These are phyloP conservation scores for Lacanobia wlatinum DNA, from an alignment of 2,888 invertebrate species.

Conservation along the genomic window DNA sequence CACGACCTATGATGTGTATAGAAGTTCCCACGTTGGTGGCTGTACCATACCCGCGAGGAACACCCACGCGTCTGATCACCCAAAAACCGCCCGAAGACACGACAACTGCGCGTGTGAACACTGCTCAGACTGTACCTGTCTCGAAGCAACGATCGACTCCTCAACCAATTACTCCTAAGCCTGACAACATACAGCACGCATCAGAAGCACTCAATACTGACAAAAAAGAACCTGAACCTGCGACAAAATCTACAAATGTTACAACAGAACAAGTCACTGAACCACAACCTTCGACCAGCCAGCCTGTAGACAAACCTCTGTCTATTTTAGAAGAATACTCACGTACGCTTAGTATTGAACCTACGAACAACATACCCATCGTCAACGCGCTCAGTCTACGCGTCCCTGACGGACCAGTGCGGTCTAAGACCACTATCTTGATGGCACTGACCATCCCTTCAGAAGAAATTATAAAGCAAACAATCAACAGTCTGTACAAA, in stretches of 20 bases:
- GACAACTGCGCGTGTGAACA: neutral
- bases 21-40: neutral
- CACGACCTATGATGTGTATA: neutral
- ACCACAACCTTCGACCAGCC: neutral
- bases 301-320: neutral
- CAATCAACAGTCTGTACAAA: neutral
- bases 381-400: slow-evolving; percentile 13
- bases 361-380: neutral
- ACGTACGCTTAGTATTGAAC: neutral
- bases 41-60: neutral
- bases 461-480: neutral
- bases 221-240: neutral
- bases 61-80: neutral
- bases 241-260: neutral
- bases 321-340: slow-evolving; percentile 48
- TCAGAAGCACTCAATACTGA: neutral
- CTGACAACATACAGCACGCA: too few relatives aligned
- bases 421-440: slow-evolving; percentile 25
- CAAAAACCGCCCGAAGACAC: too few relatives aligned
- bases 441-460: slow-evolving; percentile 36
- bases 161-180: slow-evolving; percentile 9
- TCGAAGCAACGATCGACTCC: neutral
- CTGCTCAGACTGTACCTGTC: neutral
- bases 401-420: neutral
- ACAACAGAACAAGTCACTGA: neutral